Conservation (phyloP, 2,113 vertebrate genomes). For the Quiscalus mexicanus region DNA sequence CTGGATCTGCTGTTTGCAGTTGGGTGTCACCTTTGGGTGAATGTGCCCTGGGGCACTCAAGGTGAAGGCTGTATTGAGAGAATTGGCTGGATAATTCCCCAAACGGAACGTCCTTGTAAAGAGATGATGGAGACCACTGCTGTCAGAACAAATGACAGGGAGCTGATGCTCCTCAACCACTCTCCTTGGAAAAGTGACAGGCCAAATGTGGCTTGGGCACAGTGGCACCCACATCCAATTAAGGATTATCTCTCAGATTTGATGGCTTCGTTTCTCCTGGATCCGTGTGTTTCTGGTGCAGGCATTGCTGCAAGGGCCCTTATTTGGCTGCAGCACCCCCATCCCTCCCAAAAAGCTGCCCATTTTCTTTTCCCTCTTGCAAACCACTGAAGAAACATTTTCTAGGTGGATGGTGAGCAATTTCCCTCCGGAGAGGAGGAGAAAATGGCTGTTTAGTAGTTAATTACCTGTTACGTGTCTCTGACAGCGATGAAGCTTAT, state of each 20-base stretch:
- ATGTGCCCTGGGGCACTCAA: background rate
- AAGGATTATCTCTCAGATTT: background rate
- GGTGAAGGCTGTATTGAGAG: background rate
- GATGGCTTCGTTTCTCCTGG: background rate
- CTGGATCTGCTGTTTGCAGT: background rate
- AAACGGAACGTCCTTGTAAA: background rate
- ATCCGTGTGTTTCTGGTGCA: background rate
- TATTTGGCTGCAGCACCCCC: background rate
- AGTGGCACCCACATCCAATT: background rate
- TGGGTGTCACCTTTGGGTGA: background rate
- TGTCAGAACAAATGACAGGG: background rate
- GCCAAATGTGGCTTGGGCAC: background rate
- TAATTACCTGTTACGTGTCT: constrained; percentile 73
- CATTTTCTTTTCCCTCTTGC: background rate
- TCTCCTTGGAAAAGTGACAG: background rate
- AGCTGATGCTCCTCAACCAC: background rate
- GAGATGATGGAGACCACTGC: background rate
- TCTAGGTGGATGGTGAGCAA: constrained; percentile 61
- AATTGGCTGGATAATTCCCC: background rate
- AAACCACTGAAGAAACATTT: constrained; percentile 67
- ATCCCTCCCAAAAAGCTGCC: background rate
- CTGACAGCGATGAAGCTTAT: constrained; percentile 65
- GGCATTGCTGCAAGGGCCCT: background rate
- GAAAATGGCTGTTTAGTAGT: constrained; percentile 71
- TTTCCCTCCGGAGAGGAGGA: constrained; percentile 64